A percentile compares a stretch with the other conserved stretches of the same genome.
Evolutionary conservation across 2,113 vertebrate genomes (phyloP).

Genomic region (Ondatra zibethicus): DNA sequence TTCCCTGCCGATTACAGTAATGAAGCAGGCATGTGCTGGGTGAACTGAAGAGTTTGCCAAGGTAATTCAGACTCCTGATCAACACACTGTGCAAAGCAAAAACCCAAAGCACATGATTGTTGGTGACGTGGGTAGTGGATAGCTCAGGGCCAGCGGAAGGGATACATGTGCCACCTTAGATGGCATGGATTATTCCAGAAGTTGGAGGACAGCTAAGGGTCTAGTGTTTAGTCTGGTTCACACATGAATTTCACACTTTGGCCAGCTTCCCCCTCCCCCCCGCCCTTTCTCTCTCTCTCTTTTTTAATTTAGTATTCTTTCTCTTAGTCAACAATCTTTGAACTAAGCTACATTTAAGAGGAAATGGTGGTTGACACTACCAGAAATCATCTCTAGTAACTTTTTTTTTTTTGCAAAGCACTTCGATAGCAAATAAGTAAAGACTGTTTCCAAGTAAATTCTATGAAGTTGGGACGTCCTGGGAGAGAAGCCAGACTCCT

Average conservation of each 20-base stretch:
- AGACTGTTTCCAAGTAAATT: conserved; percentile 29
- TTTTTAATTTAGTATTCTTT: not conserved
- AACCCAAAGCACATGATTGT: not conserved
- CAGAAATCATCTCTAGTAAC: conserved; percentile 11
- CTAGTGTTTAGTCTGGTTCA: not conserved
- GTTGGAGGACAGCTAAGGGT: not conserved
- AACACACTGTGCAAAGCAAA: not conserved
- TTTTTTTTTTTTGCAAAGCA: conserved; percentile 65
- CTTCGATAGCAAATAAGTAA: not conserved
- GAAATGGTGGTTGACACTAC: not conserved
- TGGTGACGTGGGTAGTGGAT: not conserved
- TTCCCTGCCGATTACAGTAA: not conserved
- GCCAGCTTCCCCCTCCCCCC: not conserved
- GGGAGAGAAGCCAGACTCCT: not conserved
- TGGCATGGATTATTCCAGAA: not conserved
- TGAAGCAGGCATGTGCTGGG: too few species aligned
- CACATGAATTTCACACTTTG: not conserved
- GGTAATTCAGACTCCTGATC: not conserved
- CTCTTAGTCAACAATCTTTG: not conserved
- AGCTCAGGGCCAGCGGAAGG: not conserved
- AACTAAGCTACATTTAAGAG: conserved; percentile 19
- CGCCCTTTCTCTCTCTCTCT: not conserved
- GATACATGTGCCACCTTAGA: not conserved
- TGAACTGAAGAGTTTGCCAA: not conserved
- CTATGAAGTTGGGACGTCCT: not conserved